Evolutionary conservation across 1,140 invertebrate genomes (phyloP).

Genomic region (Drosophila simulans): DNA sequence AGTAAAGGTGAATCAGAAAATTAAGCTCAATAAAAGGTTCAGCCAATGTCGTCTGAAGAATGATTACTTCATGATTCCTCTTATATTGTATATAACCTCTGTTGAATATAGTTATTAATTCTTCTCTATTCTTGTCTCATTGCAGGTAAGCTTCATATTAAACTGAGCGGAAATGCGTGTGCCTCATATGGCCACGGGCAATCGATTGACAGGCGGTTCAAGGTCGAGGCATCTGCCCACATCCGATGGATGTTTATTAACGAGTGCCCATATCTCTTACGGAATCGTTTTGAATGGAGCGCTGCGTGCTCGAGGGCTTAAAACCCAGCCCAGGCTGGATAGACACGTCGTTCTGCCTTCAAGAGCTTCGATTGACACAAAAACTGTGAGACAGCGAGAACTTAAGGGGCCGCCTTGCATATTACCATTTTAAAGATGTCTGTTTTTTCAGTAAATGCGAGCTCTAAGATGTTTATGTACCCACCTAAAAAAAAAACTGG

Average conservation of each 20-base stretch:
- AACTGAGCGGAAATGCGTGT: conserved; percentile 53
- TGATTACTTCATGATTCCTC: neutral
- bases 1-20: conserved; percentile 3
- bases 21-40: neutral
- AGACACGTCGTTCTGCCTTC: conserved; percentile 31
- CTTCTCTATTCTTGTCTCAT: conserved; percentile 15
- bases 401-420: conserved; percentile 7
- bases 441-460: conserved; percentile 23
- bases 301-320: conserved; percentile 68
- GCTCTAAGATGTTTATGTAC: neutral
- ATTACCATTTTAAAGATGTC: conserved; percentile 60
- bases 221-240: conserved; percentile 54
- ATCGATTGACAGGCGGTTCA: conserved; percentile 68
- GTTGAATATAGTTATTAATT: conserved; percentile 4
- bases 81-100: neutral
- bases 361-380: conserved; percentile 57
- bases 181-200: conserved; percentile 17
- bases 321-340: conserved; percentile 25
- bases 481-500: neutral
- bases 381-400: conserved; percentile 6
- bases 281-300: conserved; percentile 43
- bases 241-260: conserved; percentile 48
- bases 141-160: conserved; percentile 40
- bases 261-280: conserved; percentile 30
- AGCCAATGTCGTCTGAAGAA: neutral